A percentile compares a stretch with the other conserved stretches of the same genome.
Evolutionary conservation across 2,113 vertebrate genomes (phyloP).

Genomic region (Sterna hirundo): DNA sequence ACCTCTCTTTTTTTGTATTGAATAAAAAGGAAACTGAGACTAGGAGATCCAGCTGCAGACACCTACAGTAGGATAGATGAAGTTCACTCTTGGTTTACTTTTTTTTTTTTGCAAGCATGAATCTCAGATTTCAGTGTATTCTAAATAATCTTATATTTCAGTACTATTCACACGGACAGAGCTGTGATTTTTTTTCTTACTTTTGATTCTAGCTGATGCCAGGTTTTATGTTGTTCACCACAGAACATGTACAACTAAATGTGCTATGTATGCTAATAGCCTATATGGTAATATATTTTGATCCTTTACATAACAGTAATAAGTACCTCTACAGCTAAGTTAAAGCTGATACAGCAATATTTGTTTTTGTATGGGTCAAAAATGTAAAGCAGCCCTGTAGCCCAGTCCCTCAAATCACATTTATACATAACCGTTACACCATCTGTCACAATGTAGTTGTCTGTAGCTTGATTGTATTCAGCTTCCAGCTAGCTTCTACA

Average conservation of each 20-base stretch:
- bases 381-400: not conserved
- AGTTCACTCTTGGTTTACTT: not conserved
- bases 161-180: not conserved
- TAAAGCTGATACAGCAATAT: not conserved
- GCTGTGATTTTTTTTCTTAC: not conserved
- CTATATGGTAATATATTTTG: not conserved
- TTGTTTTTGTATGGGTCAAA: not conserved
- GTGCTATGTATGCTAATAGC: not conserved
- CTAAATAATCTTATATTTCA: not conserved
- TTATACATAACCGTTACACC: not conserved
- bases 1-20: not conserved
- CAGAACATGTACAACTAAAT: not conserved
- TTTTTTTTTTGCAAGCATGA: not conserved
- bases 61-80: not conserved
- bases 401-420: not conserved
- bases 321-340: not conserved
- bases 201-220: not conserved
- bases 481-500: not conserved
- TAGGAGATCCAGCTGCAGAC: not conserved
- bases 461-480: not conserved
- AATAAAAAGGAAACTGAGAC: not conserved
- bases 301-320: not conserved
- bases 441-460: not conserved
- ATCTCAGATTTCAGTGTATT: not conserved
- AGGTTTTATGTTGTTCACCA: not conserved